phyloP scores from a whole-genome alignment of 2,797 vertebrate genomes.

The Periophthalmus magnuspinnatus region DNA sequence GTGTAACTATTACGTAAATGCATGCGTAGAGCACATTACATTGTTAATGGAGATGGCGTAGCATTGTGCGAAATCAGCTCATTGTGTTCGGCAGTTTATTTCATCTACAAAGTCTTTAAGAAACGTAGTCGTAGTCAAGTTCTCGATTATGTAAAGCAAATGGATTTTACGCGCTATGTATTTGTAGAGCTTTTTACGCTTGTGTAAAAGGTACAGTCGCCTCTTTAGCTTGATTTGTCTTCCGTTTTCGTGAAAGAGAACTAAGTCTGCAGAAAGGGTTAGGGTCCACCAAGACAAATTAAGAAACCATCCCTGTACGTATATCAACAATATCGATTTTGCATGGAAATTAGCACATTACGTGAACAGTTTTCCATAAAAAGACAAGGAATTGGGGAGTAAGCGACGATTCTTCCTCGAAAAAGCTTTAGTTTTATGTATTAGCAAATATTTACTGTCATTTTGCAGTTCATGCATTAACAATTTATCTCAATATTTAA shows the following conservation, averaged over 20 bases:
- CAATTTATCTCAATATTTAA: not conserved
- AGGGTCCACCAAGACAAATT: too few relatives aligned
- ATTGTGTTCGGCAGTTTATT: not conserved
- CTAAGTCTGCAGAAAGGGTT: too few relatives aligned
- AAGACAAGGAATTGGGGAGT: too few relatives aligned
- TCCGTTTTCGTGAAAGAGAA: not conserved
- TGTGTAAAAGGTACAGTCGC: not conserved
- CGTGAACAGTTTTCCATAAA: too few relatives aligned
- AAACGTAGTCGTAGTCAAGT: not conserved
- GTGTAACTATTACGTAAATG: not conserved
- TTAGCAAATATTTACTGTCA: too few relatives aligned
- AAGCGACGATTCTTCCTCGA: too few relatives aligned
- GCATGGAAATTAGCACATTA: too few relatives aligned
- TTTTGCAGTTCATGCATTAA: too few relatives aligned
- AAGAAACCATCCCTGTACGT: not conserved
- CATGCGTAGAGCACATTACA: not conserved
- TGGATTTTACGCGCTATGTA: not conserved
- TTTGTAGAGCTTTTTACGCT: not conserved
- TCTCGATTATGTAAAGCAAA: not conserved
- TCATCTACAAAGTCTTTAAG: not conserved
- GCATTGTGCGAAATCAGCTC: not conserved
- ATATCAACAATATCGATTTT: too few relatives aligned
- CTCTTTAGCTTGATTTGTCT: not conserved
- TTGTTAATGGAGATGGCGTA: not conserved
- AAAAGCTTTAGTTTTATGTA: too few relatives aligned